Evolutionary conservation across 2,797 vertebrate genomes (phyloP), one percentile per base, ranked within the genome.

Genomic region (Momotus momota): DNA sequence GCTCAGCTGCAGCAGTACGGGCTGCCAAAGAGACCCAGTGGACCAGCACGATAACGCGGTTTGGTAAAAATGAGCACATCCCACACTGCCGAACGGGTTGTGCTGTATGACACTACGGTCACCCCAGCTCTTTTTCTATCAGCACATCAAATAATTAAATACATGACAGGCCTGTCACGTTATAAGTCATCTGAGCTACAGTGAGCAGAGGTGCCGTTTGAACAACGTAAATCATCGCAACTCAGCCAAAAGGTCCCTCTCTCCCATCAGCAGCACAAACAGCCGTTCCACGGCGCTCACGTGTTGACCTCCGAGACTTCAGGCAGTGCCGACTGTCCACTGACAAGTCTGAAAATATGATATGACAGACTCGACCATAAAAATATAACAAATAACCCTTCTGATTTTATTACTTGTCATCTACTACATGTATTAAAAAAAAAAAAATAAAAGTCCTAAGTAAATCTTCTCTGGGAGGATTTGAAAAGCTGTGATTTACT

Each of bases 371-470:
- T 79, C 70, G 51, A 8, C 58, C 90, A 86, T 57, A 94, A 93
- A 92, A 88, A 96, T 26, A 58, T 71, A 94, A 88, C 84, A 87
- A 88, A 94, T 77, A 96, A 69, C 48, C 55, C 75, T 57, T 40
- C 58, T 71, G 80, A n/a, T 88, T 91, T 96, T 85, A 96, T 88
- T 91, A 87, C 75, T 66, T 96, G 64, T 86, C 94, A 88, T 74
- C 81, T 87, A 66, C 51, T 58, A 6, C 61, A 58, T 11, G 7
- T 38, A 86, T 77, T 81, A 29, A 46, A 81, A 90, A 89, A 43
- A 29, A n/a, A 67, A 81, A 90, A 89, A 43, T 20, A n/a, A 67
- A 81, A 41, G 40, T 25, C 33, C 58, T n/a, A 89, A 64, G 78
- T 75, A 90, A 88, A 90, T 60, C 67, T 95, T 92, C 87, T 93